Conservation (phyloP, 2,113 vertebrate genomes). For the Passer montanus region DNA sequence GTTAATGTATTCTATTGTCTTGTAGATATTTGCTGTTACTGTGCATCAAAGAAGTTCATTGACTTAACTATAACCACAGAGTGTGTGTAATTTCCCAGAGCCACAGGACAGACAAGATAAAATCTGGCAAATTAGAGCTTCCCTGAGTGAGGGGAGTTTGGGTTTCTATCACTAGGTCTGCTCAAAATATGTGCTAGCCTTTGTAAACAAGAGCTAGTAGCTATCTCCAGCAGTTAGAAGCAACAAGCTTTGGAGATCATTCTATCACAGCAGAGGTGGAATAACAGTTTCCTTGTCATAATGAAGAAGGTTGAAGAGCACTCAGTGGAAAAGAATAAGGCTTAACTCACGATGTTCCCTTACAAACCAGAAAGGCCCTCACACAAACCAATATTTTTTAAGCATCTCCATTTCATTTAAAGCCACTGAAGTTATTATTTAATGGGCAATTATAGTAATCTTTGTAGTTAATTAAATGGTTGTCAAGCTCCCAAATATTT, state of each 20-base stretch:
- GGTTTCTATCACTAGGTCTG: neutral
- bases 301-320: neutral
- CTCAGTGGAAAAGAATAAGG: neutral
- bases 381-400: neutral
- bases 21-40: neutral
- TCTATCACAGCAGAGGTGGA: neutral
- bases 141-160: neutral
- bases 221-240: neutral
- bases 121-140: constrained; percentile 2
- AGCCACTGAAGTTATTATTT: neutral
- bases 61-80: neutral
- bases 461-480: neutral
- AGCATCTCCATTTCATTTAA: neutral
- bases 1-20: constrained; percentile 43
- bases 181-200: neutral
- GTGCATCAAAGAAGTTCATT: neutral
- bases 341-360: neutral
- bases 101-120: constrained; percentile 17
- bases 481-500: neutral
- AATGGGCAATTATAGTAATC: neutral
- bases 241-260: constrained; percentile 1
- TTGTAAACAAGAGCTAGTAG: neutral
- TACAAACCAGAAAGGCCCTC: neutral
- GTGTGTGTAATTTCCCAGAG: neutral
- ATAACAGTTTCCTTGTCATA: neutral